Percentiles rank a stretch among this genome's conserved stretches.
Evolutionary conservation across 2,797 vertebrate species (phyloP).

Genomic region (Megalops cyprinoides): DNA sequence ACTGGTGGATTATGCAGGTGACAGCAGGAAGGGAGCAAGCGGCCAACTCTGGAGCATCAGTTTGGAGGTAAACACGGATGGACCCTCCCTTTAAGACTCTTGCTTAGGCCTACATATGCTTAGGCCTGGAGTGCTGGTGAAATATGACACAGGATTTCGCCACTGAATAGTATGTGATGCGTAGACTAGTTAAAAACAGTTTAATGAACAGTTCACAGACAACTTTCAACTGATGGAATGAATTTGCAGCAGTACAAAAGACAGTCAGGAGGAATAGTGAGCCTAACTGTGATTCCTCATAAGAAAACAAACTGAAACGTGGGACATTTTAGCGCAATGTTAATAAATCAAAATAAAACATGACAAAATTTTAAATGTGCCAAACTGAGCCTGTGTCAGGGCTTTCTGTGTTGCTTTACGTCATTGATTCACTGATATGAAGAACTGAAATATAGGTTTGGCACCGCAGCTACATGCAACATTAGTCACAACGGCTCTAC

Average conservation of each 20-base stretch:
- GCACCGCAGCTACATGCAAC: not conserved
- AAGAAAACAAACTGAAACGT: not conserved
- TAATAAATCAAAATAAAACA: too few species aligned
- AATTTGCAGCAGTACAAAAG: not conserved
- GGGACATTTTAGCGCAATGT: too few species aligned
- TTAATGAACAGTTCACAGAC: too few species aligned
- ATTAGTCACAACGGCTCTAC: not conserved
- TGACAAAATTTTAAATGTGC: too few species aligned
- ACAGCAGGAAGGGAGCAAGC: conserved; percentile 6
- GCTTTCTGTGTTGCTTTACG: not conserved
- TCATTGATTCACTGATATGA: not conserved
- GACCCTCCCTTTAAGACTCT: not conserved
- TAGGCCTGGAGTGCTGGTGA: not conserved
- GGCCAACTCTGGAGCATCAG: not conserved
- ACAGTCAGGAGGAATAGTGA: not conserved
- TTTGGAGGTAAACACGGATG: not conserved
- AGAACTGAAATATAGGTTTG: not conserved
- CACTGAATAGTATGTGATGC: not conserved
- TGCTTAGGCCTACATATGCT: not conserved
- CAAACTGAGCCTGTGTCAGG: not conserved
- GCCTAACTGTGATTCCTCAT: not conserved
- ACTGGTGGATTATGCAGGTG: conserved; percentile 4
- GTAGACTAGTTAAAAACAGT: not conserved
- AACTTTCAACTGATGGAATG: not conserved
- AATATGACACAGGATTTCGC: not conserved